Conservation (phyloP, 2,113 vertebrate species). For the Oreochromis niloticus region DNA sequence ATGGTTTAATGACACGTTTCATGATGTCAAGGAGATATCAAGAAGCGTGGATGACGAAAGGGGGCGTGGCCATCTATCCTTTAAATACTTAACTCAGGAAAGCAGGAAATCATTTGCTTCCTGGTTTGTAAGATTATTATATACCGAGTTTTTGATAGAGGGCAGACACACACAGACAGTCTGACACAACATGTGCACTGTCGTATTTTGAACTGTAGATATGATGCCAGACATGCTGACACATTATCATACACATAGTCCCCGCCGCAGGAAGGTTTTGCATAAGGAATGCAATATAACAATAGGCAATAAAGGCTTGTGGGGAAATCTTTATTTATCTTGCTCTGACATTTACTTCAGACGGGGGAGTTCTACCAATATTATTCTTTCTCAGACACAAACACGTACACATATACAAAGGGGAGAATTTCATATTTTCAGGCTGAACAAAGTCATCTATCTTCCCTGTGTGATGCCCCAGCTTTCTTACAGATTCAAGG, state of each 20-base stretch:
- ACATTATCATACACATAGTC: conserved; percentile 37
- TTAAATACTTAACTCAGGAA: not conserved
- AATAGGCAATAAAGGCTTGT: conserved; percentile 45
- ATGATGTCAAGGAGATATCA: not conserved
- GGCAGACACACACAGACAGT: not conserved
- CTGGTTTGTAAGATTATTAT: not conserved
- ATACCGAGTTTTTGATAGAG: not conserved
- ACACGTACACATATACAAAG: conserved; percentile 16
- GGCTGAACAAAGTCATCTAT: conserved; percentile 48
- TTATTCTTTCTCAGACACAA: conserved; percentile 31
- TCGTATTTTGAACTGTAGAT: not conserved
- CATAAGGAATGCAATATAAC: conserved; percentile 49
- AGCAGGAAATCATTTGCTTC: not conserved
- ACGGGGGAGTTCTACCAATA: conserved; percentile 18
- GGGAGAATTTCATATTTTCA: conserved; percentile 34
- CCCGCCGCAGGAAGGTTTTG: conserved; percentile 14
- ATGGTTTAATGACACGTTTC: not conserved
- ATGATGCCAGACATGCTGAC: conserved; percentile 11
- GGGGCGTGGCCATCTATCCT: not conserved
- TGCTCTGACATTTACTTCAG: conserved; percentile 55
- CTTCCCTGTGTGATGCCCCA: conserved; percentile 23
- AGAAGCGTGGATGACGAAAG: not conserved
- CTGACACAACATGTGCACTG: not conserved
- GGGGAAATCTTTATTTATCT: conserved; percentile 51
- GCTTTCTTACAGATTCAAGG: conserved; percentile 41